phyloP scores from a whole-genome alignment of 2,888 invertebrate species.

The Melieria omissa region DNA sequence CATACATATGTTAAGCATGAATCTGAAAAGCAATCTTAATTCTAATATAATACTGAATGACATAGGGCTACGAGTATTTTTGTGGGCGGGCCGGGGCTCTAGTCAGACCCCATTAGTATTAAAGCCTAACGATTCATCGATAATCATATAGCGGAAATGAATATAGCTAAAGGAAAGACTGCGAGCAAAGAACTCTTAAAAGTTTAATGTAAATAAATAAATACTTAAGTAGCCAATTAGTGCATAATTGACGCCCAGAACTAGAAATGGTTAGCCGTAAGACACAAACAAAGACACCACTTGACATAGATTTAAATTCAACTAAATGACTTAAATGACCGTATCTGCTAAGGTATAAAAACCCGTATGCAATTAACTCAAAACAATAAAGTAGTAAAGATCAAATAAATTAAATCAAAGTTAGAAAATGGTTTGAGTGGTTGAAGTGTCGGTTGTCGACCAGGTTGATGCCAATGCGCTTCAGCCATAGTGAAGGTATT shows the following conservation, averaged over 20 bases:
- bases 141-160: conserved; percentile 2
- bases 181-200: conserved; percentile 59
- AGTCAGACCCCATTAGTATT: neutral
- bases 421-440: conserved; percentile 10
- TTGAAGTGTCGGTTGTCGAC: neutral
- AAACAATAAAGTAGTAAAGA: neutral
- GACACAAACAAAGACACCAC: conserved; percentile 13
- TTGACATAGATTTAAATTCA: neutral
- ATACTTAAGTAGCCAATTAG: conserved; percentile 15
- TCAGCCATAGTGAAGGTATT: conserved; percentile 7
- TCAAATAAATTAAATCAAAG: conserved; percentile 3
- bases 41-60: conserved; percentile 20
- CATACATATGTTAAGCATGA: too few species aligned
- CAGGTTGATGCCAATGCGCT: neutral
- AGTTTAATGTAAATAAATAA: neutral
- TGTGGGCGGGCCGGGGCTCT: too few species aligned
- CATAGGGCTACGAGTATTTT: conserved; percentile 6
- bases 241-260: neutral
- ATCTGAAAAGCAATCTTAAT: conserved; percentile 34
- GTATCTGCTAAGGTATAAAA: neutral
- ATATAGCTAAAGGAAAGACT: conserved; percentile 57
- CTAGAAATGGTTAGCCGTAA: too few species aligned
- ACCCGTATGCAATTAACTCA: neutral
- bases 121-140: conserved; percentile 1
- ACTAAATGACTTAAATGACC: neutral